Evolutionary conservation across 2,113 vertebrate species (phyloP), one percentile per base, ranked within the genome.

Genomic region (Myxocyprinus asiaticus): DNA sequence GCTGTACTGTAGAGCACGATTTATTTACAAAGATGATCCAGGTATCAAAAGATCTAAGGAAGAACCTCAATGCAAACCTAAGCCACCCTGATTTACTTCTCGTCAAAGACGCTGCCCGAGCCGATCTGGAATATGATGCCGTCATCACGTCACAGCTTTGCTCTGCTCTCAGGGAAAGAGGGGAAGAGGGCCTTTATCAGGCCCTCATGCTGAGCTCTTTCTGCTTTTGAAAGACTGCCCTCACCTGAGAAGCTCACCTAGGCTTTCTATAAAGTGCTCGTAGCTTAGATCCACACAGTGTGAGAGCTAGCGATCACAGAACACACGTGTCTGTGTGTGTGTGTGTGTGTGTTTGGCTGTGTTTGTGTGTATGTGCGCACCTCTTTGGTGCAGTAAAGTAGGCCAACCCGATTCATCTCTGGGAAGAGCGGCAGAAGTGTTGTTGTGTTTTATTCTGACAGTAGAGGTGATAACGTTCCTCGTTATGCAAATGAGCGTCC

Each of bases 401-500:
- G 94, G 93, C 91, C 94, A 95, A 93, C 91, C 92, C 95, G 95
- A 96, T 97, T 94, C 93, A 95, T 95, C 96, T 95, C 92, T 91
- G 93, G 95, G 95, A 91, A 91, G 94, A 96, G 91, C 90, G 91
- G 90, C 94, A 95, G 95, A 92, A 95, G 92, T 91, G 78, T 94
- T 94, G 91, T 92, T 92, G 91, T 93, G 92, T 93, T 93, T 96
- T 94, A 89, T 92, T 92, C 91, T 96, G 95, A 96, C 94, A 97
- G 94, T 93, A 95, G 94, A 95, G 93, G 93, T 95, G 95, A 96
- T 95, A 95, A 96, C 92, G 92, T 94, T 91, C 93, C 93, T 94
- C 93, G 92, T 95, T 96, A 96, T 96, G 95, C 94, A 96, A 96
- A 96, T 95, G 94, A 90, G 91, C 91, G 93, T 94, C 92, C 94